phyloP scores from a whole-genome alignment of 2,797 vertebrate genomes.

The Nannoperca australis region DNA sequence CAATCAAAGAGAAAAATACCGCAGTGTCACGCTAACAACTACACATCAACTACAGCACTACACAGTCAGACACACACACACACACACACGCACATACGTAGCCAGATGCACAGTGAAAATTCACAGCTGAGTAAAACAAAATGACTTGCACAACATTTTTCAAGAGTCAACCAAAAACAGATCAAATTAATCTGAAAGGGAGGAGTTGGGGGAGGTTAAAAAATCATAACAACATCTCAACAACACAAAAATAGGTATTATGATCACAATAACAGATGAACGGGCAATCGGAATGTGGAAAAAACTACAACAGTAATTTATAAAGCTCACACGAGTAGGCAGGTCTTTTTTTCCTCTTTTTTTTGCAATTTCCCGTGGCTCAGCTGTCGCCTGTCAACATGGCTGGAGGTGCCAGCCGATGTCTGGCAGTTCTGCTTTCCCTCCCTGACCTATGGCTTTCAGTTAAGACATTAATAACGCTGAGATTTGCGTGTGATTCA shows the following conservation, averaged over 20 bases:
- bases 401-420: slow-evolving; percentile 55
- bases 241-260: slow-evolving; percentile 67
- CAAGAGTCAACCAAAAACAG: slow-evolving; percentile 63
- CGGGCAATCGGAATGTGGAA: slow-evolving; percentile 75
- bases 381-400: slow-evolving; percentile 39
- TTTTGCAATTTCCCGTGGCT: slow-evolving; percentile 38
- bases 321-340: slow-evolving; percentile 49
- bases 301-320: slow-evolving; percentile 48
- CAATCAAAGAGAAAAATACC: slow-evolving; percentile 73
- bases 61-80: slow-evolving; percentile 61
- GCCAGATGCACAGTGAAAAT: slow-evolving; percentile 78
- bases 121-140: slow-evolving; percentile 79
- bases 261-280: slow-evolving; percentile 75
- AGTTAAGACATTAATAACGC: slow-evolving; percentile 60
- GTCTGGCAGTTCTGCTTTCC: slow-evolving; percentile 35
- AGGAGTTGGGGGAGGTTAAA: background rate
- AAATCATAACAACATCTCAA: slow-evolving; percentile 64
- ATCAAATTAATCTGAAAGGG: slow-evolving; percentile 37
- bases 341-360: slow-evolving; percentile 19
- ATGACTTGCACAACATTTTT: slow-evolving; percentile 66
- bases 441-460: slow-evolving; percentile 74
- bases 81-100: slow-evolving; percentile 68
- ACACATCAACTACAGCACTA: slow-evolving; percentile 77
- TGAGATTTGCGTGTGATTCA: slow-evolving; percentile 46
- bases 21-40: slow-evolving; percentile 73